Evolutionary conservation across 2,797 vertebrate genomes (phyloP), one percentile per base, ranked within the genome.

Genomic region (Melanogrammus aeglefinus): DNA sequence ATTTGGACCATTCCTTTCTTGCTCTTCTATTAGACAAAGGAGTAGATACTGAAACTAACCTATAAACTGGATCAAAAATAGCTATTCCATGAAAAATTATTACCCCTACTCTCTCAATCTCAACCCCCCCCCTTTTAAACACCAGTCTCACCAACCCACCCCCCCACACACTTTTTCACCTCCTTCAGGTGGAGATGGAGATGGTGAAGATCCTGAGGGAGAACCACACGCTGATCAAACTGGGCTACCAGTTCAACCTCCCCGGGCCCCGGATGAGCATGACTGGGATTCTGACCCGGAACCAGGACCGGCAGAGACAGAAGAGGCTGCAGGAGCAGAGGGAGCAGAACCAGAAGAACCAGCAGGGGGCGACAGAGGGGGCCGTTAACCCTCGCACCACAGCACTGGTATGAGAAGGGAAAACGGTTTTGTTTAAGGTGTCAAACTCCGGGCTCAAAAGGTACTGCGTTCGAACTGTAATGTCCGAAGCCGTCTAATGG

Each of bases 161-260:
- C n/a, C 0, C 2, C 69, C 24, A 71, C 70, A n/a, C n/a, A n/a
- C 0, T 31, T 33, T 36, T 36, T 6, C 35, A 6, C 35, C 35
- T 18, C 18, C 18, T 0, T 1, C 86, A 99, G 91, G 97, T 97
- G 7, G 98, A 99, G 91, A 99, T 99, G 98, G 97, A 99, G 91
- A 97, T 99, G 84, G 98, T 95, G 78, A 97, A 97, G 93, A 87
- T 99, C 69, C 86, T 99, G 83, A 95, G 94, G 87, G 97, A 97
- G 74, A 99, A 99, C 90, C 90, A 91, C 74, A 97, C 96, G 6
- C 84, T 99, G 88, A 94, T 99, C 82, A 96, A 97, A 83, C 88
- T 99, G 74, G 97, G 98, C 2, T 99, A 99, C 89, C 98, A 99
- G 85, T 99, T 99, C 83, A 96, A 98, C 85, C 96, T 99, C 5